These are phyloP conservation scores for Microcebus lehilahytsara DNA, from an alignment of 2,113 vertebrate genomes.

Conservation along the genomic window DNA sequence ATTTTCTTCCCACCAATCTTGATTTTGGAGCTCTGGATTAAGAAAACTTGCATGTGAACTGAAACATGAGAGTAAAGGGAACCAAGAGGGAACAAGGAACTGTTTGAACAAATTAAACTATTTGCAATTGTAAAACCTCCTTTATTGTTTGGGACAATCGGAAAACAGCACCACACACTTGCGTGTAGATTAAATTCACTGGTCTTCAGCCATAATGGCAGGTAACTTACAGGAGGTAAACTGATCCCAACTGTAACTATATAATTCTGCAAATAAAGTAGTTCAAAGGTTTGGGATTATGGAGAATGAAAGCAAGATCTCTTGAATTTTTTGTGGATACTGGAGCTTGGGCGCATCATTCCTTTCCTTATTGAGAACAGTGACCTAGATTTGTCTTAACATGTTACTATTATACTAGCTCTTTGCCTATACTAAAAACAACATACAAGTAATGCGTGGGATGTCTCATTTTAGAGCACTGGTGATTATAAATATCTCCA, in stretches of 20 bases:
- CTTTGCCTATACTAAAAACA: not conserved
- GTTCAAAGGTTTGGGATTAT: not conserved
- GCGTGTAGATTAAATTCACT: not conserved
- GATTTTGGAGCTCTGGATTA: slow-evolving; percentile 50
- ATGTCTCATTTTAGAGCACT: not conserved
- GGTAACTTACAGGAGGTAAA: not conserved
- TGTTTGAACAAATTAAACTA: slow-evolving; percentile 38
- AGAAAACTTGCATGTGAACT: not conserved
- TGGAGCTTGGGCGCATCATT: not conserved
- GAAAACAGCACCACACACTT: not conserved
- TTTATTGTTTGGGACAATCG: not conserved
- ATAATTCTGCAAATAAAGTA: not conserved
- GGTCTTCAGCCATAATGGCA: not conserved
- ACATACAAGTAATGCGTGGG: not conserved
- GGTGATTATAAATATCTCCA: not conserved
- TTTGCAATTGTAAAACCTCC: not conserved
- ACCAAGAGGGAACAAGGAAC: not conserved
- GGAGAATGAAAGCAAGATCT: fast-evolving
- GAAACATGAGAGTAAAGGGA: not conserved
- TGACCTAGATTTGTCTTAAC: not conserved
- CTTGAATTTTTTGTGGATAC: not conserved
- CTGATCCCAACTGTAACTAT: not conserved
- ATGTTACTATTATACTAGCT: not conserved
- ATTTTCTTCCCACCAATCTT: slow-evolving; percentile 67
- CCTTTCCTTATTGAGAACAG: not conserved